These are phyloP conservation scores for Manis javanica DNA, from an alignment of 2,797 vertebrate genomes.

Conservation along the genomic window DNA sequence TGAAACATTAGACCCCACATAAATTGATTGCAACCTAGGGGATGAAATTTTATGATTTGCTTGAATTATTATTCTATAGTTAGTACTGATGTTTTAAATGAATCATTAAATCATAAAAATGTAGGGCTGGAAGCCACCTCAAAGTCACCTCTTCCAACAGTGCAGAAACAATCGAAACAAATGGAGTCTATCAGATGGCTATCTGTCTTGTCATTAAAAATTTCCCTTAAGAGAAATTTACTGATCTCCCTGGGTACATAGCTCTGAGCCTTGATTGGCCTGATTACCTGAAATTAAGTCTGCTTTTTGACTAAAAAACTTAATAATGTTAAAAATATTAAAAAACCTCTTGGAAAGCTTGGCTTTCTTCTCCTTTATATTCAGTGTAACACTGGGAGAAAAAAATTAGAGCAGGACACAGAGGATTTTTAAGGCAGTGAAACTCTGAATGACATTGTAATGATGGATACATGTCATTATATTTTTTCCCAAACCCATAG, in stretches of 20 bases:
- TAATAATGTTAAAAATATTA: background rate
- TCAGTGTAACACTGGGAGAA: background rate
- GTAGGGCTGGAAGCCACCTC: slow-evolving; percentile 62
- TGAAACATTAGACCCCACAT: slow-evolving; percentile 29
- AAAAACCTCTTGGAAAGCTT: background rate
- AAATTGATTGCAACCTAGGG: slow-evolving; percentile 56
- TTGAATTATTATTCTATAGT: slow-evolving; percentile 61
- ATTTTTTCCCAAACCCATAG: background rate
- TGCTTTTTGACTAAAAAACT: background rate
- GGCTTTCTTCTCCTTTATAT: background rate
- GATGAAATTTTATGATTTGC: slow-evolving; percentile 62
- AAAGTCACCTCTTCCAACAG: slow-evolving; percentile 78
- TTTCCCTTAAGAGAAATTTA: slow-evolving; percentile 72
- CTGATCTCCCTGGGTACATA: slow-evolving; percentile 28
- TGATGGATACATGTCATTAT: background rate
- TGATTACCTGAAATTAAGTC: slow-evolving; percentile 55
- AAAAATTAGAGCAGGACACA: background rate
- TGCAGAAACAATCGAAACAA: slow-evolving; percentile 75
- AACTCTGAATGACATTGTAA: background rate
- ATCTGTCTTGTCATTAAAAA: slow-evolving; percentile 76
- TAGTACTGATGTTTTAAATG: slow-evolving; percentile 65
- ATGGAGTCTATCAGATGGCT: slow-evolving; percentile 74
- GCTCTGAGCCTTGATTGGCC: slow-evolving; percentile 59
- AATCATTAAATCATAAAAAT: slow-evolving; percentile 72
- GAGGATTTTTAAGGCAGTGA: background rate